Conservation (phyloP, 2,797 vertebrate species). For the Enteromius afrohamiltoni region DNA sequence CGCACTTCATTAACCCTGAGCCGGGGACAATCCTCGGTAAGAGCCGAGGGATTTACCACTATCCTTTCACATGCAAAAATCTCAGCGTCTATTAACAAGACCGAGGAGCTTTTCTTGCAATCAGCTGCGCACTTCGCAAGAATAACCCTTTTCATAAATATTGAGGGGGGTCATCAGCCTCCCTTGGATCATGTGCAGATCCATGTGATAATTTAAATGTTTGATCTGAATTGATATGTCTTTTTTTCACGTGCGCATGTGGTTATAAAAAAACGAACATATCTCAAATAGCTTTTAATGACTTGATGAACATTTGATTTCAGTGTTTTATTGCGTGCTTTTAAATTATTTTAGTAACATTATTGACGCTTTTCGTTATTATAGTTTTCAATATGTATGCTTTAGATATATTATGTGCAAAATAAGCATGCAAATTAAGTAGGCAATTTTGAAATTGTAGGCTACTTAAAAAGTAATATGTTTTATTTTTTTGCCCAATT, state of each 20-base stretch:
- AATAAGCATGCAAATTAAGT: neutral
- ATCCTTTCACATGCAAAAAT: slow-evolving; percentile 95
- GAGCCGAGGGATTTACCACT: slow-evolving; percentile 87
- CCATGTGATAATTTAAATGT: slow-evolving; percentile 71
- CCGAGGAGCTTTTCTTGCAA: slow-evolving; percentile 75
- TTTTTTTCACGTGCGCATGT: slow-evolving; percentile 11
- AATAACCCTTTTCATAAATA: slow-evolving; percentile 70
- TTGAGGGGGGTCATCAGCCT: slow-evolving; percentile 68
- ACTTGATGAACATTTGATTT: neutral
- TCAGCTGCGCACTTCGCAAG: slow-evolving; percentile 86
- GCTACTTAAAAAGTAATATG: too few species aligned
- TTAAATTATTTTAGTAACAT: neutral
- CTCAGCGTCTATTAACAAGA: slow-evolving; percentile 76
- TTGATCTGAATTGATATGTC: slow-evolving; percentile 66
- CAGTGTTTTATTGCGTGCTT: neutral
- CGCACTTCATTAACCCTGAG: slow-evolving; percentile 99
- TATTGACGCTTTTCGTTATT: neutral
- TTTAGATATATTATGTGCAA: neutral
- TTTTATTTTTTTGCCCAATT: neutral
- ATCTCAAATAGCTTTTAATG: neutral
- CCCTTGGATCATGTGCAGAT: slow-evolving; percentile 75
- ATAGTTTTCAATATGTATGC: neutral
- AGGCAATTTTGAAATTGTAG: neutral
- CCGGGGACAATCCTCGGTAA: slow-evolving; percentile 84
- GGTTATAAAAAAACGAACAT: neutral